Percentiles rank a stretch among this genome's conserved stretches.
These are phyloP conservation scores for Eclectus roratus DNA, from an alignment of 2,113 vertebrate genomes.

Conservation along the genomic window DNA sequence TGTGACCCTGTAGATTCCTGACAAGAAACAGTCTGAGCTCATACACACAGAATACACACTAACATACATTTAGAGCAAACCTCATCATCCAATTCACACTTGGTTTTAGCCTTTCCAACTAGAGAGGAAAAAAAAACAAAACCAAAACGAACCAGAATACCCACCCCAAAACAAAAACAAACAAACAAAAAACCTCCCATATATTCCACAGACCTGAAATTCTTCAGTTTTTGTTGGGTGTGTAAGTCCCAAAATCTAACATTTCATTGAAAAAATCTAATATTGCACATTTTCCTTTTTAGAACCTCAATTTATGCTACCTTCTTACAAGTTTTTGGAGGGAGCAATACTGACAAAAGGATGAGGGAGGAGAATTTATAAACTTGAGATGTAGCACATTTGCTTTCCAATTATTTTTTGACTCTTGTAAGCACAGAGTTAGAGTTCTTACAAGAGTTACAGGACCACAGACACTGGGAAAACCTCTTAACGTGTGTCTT, in stretches of 20 bases:
- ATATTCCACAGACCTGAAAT: neutral
- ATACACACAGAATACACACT: neutral
- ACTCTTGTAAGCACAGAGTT: neutral
- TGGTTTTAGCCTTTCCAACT: neutral
- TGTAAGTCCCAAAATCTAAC: neutral
- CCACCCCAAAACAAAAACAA: neutral
- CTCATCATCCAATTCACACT: neutral
- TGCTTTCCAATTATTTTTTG: neutral
- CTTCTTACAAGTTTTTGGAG: neutral
- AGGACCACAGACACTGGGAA: neutral
- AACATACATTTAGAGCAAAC: neutral
- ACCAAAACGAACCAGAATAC: neutral
- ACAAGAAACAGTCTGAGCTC: neutral
- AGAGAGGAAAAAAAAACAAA: neutral
- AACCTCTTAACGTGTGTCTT: neutral
- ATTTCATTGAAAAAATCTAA: neutral
- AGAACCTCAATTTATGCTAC: neutral
- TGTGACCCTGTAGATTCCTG: neutral
- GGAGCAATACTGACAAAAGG: neutral
- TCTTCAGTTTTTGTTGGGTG: neutral
- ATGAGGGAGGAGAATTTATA: neutral
- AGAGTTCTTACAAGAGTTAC: neutral
- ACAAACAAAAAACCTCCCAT: neutral
- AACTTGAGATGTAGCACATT: neutral
- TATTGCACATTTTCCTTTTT: neutral